phyloP scores from a whole-genome alignment of 35 echinoderm and acorn worm genomes.

The Apostichopus parvimensis region DNA sequence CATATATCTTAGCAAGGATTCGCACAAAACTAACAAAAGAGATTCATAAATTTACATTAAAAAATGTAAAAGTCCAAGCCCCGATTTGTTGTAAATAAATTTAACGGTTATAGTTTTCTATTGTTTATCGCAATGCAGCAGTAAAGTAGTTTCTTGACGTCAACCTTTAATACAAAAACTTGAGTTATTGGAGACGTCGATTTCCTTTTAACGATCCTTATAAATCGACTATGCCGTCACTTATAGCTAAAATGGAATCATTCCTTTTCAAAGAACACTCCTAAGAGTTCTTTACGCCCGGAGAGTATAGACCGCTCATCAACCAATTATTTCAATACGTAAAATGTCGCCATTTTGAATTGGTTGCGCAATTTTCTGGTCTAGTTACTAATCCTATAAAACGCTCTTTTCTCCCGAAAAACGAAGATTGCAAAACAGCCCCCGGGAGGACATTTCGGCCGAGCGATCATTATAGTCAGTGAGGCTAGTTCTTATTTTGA shows the following conservation, averaged over 20 bases:
- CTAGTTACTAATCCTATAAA: slow-evolving; percentile 38
- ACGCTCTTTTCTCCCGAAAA: slow-evolving; percentile 16
- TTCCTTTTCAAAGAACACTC: not conserved
- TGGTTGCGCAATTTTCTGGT: slow-evolving; percentile 47
- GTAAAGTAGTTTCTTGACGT: too few relatives aligned
- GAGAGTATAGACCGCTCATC: not conserved
- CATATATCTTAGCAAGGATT: too few relatives aligned
- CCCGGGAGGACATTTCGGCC: not conserved
- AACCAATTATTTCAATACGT: not conserved
- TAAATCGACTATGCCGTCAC: not conserved
- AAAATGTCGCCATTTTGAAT: slow-evolving; percentile 32
- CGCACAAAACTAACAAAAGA: too few relatives aligned
- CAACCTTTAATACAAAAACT: too few relatives aligned
- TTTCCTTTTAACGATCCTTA: not conserved
- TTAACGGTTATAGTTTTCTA: too few relatives aligned
- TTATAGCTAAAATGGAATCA: not conserved
- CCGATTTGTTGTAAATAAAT: too few relatives aligned
- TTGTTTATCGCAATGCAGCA: too few relatives aligned
- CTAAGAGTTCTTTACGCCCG: not conserved
- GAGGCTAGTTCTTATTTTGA: not conserved
- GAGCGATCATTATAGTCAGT: not conserved
- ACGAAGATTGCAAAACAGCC: not conserved
- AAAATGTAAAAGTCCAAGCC: too few relatives aligned
- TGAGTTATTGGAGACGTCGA: too few relatives aligned
- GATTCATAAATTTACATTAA: too few relatives aligned